Evolutionary conservation across 2,113 vertebrate genomes (phyloP).

Genomic region (Arvicanthis niloticus): DNA sequence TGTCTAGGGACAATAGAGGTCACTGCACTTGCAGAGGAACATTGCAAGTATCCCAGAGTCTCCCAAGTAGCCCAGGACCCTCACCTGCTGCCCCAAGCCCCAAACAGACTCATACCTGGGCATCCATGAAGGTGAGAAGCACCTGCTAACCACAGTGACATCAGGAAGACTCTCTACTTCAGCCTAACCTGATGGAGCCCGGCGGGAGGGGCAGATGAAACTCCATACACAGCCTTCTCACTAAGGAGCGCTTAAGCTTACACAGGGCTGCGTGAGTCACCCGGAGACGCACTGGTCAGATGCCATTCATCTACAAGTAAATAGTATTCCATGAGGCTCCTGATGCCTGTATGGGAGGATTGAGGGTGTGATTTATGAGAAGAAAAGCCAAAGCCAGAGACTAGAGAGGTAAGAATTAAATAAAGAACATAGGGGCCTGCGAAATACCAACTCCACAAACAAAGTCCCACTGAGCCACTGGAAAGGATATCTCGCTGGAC

Average conservation of each 20-base stretch:
- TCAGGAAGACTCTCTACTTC: background rate
- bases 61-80: background rate
- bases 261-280: background rate
- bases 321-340: background rate
- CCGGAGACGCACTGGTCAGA: background rate
- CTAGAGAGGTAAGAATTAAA: background rate
- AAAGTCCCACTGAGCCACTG: background rate
- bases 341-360: background rate
- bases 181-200: background rate
- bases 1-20: background rate
- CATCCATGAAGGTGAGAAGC: fast-evolving
- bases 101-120: too few species aligned
- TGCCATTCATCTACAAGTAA: background rate
- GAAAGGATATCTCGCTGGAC: constrained; percentile 99
- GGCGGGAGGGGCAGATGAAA: background rate
- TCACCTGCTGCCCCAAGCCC: background rate
- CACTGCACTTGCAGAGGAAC: background rate
- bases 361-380: background rate
- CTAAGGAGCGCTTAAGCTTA: background rate
- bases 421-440: background rate
- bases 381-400: background rate
- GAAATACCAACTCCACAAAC: background rate
- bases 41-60: background rate
- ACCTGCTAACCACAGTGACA: background rate
- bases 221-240: background rate